Conservation (phyloP, 2,888 invertebrate genomes). For the Dromius quadrimaculatus region DNA sequence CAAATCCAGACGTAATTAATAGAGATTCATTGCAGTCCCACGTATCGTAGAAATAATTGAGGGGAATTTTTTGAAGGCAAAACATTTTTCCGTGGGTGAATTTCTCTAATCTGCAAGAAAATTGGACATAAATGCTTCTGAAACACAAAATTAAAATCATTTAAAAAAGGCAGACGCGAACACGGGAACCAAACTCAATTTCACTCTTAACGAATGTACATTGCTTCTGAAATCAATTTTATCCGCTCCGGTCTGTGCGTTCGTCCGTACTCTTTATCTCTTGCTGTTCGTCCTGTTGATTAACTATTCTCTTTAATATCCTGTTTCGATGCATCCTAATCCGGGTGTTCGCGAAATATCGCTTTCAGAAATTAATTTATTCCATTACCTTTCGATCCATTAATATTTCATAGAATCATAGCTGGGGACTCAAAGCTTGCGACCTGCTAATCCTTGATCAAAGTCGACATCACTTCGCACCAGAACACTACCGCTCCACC, state of each 20-base stretch:
- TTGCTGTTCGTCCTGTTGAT: constrained; percentile 59
- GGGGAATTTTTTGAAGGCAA: constrained; percentile 9
- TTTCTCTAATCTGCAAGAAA: constrained; percentile 41
- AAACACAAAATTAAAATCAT: constrained; percentile 43
- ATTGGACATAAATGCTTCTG: constrained; percentile 44
- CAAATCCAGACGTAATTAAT: too few relatives aligned
- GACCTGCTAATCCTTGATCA: constrained; percentile 63
- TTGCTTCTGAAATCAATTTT: constrained; percentile 46
- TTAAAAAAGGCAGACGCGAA: constrained; percentile 14
- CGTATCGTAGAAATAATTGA: too few relatives aligned
- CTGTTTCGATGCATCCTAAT: constrained; percentile 64
- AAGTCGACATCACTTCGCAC: constrained; percentile 61
- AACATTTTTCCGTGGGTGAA: constrained; percentile 20
- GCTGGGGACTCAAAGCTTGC: constrained; percentile 62
- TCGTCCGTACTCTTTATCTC: constrained; percentile 36
- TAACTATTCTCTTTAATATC: constrained; percentile 69
- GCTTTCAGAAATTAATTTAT: constrained; percentile 70
- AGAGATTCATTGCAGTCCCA: too few relatives aligned
- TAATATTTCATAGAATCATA: constrained; percentile 69
- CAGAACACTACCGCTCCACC: background rate
- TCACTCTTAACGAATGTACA: constrained; percentile 46
- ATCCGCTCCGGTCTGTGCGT: constrained; percentile 30
- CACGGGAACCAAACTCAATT: constrained; percentile 40
- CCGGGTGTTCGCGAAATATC: constrained; percentile 65
- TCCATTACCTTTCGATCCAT: constrained; percentile 70